phyloP scores from a whole-genome alignment of 2,113 vertebrate genomes.

The Petromus typicus region DNA sequence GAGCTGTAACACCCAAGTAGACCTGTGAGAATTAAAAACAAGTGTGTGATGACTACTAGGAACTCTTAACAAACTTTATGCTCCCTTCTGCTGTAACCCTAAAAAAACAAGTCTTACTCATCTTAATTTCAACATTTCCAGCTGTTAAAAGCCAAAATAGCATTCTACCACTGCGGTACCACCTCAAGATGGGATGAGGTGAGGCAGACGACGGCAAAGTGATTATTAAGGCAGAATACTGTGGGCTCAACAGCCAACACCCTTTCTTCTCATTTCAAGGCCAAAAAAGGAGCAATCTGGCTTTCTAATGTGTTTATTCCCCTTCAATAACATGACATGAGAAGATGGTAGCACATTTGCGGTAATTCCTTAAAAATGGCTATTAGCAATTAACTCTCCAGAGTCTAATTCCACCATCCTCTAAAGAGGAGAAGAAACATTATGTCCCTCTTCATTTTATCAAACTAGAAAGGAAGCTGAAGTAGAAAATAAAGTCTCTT shows the following conservation, averaged over 20 bases:
- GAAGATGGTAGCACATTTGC: not conserved
- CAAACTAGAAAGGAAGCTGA: not conserved
- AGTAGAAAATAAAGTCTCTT: constrained; percentile 1
- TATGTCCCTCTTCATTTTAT: not conserved
- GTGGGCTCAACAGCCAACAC: not conserved
- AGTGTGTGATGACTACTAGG: not conserved
- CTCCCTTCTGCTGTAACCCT: not conserved
- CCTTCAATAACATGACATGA: not conserved
- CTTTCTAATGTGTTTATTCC: constrained; percentile 26
- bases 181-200: not conserved
- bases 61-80: not conserved
- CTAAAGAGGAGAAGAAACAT: not conserved
- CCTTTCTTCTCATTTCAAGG: not conserved
- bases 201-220: not conserved
- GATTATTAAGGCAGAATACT: not conserved
- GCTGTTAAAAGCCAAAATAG: not conserved
- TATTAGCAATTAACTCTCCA: constrained; percentile 2
- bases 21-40: constrained; percentile 29
- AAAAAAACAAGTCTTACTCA: not conserved
- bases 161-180: rapidly evolving
- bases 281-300: not conserved
- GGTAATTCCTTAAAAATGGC: constrained; percentile 20
- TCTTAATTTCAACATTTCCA: not conserved
- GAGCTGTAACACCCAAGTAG: not conserved
- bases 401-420: not conserved